Percentiles rank a stretch among this genome's conserved stretches.
phyloP scores from a whole-genome alignment of 2,888 invertebrate species.

The Himalopsyche japonica region DNA sequence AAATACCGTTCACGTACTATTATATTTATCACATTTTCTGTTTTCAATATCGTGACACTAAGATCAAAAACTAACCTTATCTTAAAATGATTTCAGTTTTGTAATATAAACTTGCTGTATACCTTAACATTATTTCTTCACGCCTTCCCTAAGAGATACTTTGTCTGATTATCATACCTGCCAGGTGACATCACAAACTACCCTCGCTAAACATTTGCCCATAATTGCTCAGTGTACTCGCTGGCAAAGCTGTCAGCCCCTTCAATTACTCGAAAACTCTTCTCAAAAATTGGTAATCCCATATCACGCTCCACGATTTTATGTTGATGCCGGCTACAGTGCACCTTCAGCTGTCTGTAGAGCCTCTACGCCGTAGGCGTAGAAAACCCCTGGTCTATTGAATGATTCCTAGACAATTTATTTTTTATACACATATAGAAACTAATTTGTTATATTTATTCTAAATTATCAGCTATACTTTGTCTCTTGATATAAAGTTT shows the following conservation, averaged over 20 bases:
- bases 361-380: background rate
- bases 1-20: no score
- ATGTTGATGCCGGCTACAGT: constrained; percentile 20
- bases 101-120: no score
- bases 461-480: no score
- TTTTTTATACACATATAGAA: no score
- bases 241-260: constrained; percentile 6
- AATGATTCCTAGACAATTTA: no score
- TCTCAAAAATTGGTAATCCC: constrained; percentile 31
- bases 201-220: constrained; percentile 21
- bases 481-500: no score
- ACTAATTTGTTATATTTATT: no score
- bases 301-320: constrained; percentile 34
- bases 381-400: background rate
- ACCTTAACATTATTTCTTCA: no score
- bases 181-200: constrained; percentile 21
- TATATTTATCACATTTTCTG: no score
- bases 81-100: no score
- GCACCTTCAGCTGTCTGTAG: background rate
- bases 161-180: background rate
- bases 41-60: no score
- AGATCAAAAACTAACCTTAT: no score
- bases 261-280: constrained; percentile 20
- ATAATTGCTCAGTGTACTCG: constrained; percentile 23
- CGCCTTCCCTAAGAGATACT: background rate